Evolutionary conservation across 2,797 vertebrate genomes (phyloP).

Genomic region (Adrianichthys oophorus): DNA sequence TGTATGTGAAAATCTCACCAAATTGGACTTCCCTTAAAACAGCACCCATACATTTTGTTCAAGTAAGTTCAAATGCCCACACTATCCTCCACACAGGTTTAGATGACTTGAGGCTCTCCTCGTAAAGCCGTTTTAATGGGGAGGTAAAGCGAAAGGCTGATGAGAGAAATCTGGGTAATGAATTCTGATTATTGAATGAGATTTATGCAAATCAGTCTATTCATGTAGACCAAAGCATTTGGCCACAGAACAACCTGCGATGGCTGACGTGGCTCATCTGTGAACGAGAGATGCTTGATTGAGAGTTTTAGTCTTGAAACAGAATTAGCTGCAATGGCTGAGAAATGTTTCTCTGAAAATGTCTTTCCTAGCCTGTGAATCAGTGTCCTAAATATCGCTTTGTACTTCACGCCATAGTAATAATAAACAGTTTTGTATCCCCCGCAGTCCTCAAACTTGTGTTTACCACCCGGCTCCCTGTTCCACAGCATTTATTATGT

Average conservation of each 20-base stretch:
- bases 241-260: conserved; percentile 3
- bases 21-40: conserved; percentile 5
- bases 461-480: conserved; percentile 38
- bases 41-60: conserved; percentile 6
- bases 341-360: conserved; percentile 13
- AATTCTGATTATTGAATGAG: neutral
- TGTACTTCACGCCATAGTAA: conserved; percentile 23
- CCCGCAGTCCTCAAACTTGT: conserved; percentile 36
- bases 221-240: conserved; percentile 3
- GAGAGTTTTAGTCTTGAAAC: conserved; percentile 2
- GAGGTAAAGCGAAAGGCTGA: conserved; percentile 1
- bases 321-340: neutral
- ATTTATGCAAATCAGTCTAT: neutral
- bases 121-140: conserved; percentile 5
- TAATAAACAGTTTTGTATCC: conserved; percentile 50
- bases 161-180: conserved; percentile 7
- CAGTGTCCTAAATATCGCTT: conserved; percentile 34
- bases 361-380: conserved; percentile 9
- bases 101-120: conserved; percentile 2
- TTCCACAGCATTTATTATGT: conserved; percentile 45
- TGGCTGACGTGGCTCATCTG: neutral
- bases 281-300: neutral
- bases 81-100: neutral
- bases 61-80: neutral
- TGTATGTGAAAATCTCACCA: neutral